A percentile compares a stretch with the other conserved stretches of the same genome.
Conservation (phyloP, 2,113 vertebrate genomes). For the Grammomys surdaster region DNA sequence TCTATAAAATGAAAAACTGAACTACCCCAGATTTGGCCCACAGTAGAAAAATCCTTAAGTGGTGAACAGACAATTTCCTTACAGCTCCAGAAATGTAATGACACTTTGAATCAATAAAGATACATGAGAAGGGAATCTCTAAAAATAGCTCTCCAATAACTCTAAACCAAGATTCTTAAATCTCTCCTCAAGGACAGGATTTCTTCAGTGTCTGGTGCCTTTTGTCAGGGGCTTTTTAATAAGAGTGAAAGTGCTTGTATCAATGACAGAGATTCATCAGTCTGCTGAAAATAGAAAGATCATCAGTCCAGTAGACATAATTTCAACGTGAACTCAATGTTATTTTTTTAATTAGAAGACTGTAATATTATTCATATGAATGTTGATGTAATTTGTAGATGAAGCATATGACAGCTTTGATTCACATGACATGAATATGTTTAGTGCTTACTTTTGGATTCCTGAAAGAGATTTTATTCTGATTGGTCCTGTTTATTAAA, state of each 20-base stretch:
- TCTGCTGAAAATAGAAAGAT: conserved; percentile 60
- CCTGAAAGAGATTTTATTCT: background rate
- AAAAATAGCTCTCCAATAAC: conserved; percentile 77
- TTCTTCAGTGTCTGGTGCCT: conserved; percentile 49
- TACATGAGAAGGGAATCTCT: conserved; percentile 65
- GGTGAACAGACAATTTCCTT: conserved; percentile 69
- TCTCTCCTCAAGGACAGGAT: conserved; percentile 62
- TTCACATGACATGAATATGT: background rate
- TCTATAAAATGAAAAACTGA: conserved; percentile 76
- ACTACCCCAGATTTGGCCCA: conserved; percentile 64
- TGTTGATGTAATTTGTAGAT: background rate
- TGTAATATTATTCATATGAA: conserved; percentile 14
- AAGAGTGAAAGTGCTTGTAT: conserved; percentile 45
- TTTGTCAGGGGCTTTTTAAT: conserved; percentile 68
- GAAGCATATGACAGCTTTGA: background rate
- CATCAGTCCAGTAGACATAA: background rate
- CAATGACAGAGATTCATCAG: conserved; percentile 50
- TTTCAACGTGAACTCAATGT: conserved; percentile 5
- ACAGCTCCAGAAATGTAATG: conserved; percentile 75
- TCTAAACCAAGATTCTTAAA: conserved; percentile 73
- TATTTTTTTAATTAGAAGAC: conserved; percentile 47
- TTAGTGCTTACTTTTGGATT: background rate
- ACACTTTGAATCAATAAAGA: conserved; percentile 81
- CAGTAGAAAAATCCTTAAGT: conserved; percentile 76
- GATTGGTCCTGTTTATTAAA: background rate